These are phyloP conservation scores for Porites divaricata DNA, from an alignment of 92 coral and sea anemone species.

Conservation along the genomic window DNA sequence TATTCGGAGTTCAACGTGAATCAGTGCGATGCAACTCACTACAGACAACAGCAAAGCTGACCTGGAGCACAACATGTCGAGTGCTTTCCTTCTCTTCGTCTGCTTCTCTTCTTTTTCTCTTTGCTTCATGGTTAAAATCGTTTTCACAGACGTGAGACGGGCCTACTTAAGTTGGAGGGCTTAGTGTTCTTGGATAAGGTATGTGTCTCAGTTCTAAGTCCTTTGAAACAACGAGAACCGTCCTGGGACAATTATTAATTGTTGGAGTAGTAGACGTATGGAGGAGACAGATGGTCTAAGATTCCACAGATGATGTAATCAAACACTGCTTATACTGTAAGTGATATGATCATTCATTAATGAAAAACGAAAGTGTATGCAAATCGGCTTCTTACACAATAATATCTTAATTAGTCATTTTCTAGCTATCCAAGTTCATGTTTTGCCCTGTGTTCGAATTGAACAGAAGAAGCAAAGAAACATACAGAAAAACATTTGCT, in stretches of 20 bases:
- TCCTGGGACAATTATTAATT: background rate
- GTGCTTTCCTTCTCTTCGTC: background rate
- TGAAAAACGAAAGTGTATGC: no score
- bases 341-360: no score
- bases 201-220: background rate
- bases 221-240: background rate
- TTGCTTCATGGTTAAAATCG: background rate
- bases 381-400: no score
- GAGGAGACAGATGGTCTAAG: background rate
- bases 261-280: no score
- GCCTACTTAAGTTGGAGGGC: no score
- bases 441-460: no score
- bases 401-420: no score
- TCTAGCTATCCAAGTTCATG: no score
- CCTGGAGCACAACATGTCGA: slow-evolving; percentile 1
- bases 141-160: background rate
- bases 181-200: no score
- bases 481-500: no score
- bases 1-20: slow-evolving; percentile 31
- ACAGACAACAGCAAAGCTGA: slow-evolving; percentile 33
- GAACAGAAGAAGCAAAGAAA: no score
- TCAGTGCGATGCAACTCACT: slow-evolving; percentile 29
- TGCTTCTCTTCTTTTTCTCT: background rate
- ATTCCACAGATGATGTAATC: background rate
- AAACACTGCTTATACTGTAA: background rate